Conservation (phyloP, 2,888 invertebrate genomes). For the Dastarcus helophoroides region DNA sequence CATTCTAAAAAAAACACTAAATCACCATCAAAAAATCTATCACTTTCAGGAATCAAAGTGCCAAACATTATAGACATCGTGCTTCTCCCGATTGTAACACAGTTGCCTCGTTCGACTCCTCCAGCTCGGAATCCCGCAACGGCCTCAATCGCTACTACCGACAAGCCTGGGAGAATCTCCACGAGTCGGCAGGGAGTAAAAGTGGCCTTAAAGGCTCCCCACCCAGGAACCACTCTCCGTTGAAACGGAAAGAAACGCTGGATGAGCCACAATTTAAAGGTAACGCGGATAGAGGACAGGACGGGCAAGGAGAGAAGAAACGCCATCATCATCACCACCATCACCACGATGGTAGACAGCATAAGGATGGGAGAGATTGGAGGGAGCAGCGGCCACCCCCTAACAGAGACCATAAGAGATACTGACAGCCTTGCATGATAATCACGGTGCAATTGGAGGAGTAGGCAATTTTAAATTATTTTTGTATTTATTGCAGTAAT, state of each 20-base stretch:
- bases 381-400: constrained; percentile 40
- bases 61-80: constrained; percentile 80
- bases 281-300: constrained; percentile 37
- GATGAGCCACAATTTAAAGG: constrained; percentile 49
- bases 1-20: too few species aligned
- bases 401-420: constrained; percentile 45
- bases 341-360: constrained; percentile 49
- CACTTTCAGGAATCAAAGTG: constrained; percentile 62
- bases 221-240: constrained; percentile 42
- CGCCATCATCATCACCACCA: constrained; percentile 71
- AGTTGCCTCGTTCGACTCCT: constrained; percentile 80
- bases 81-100: constrained; percentile 86
- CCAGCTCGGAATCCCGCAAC: constrained; percentile 72
- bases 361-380: constrained; percentile 47
- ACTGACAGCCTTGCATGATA: constrained; percentile 35
- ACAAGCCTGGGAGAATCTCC: constrained; percentile 88
- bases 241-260: constrained; percentile 58
- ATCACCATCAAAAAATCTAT: too few species aligned
- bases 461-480: constrained; percentile 17
- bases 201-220: constrained; percentile 25
- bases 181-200: constrained; percentile 63
- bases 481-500: constrained; percentile 15
- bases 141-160: constrained; percentile 77
- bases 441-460: constrained; percentile 32
- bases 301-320: constrained; percentile 48